Conservation (phyloP, 2,888 invertebrate species). For the Synanthedon andrenaeformis region DNA sequence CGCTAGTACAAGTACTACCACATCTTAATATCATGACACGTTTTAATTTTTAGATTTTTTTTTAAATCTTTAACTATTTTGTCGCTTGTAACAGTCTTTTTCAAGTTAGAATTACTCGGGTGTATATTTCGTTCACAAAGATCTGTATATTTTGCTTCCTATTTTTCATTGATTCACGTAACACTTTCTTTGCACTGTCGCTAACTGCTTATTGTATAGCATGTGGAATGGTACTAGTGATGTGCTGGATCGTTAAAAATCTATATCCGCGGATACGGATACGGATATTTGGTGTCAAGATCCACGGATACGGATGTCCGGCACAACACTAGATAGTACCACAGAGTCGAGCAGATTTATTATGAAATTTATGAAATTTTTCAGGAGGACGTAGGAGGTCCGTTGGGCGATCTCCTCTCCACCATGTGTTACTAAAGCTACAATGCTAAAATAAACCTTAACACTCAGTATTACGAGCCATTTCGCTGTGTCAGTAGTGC, state of each 20-base stretch:
- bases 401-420: conserved; percentile 75
- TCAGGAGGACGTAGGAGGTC: conserved; percentile 77
- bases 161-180: conserved; percentile 42
- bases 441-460: conserved; percentile 18
- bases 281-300: too few species aligned
- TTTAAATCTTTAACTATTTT: conserved; percentile 5
- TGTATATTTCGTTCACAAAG: conserved; percentile 46
- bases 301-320: too few species aligned
- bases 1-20: too few species aligned
- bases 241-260: too few species aligned
- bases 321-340: too few species aligned
- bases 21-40: too few species aligned
- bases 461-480: conserved; percentile 44
- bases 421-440: conserved; percentile 71
- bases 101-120: conserved; percentile 13
- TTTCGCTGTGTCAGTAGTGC: conserved; percentile 24
- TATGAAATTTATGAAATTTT: conserved; percentile 62
- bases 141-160: conserved; percentile 66
- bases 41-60: too few species aligned
- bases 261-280: too few species aligned
- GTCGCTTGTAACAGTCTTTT: conserved; percentile 31
- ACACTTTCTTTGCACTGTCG: conserved; percentile 50
- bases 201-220: conserved; percentile 49
- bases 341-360: conserved; percentile 22
- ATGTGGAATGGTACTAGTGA: conserved; percentile 48